Conservation (phyloP, 2,113 vertebrate genomes). For the Gila orcuttii region DNA sequence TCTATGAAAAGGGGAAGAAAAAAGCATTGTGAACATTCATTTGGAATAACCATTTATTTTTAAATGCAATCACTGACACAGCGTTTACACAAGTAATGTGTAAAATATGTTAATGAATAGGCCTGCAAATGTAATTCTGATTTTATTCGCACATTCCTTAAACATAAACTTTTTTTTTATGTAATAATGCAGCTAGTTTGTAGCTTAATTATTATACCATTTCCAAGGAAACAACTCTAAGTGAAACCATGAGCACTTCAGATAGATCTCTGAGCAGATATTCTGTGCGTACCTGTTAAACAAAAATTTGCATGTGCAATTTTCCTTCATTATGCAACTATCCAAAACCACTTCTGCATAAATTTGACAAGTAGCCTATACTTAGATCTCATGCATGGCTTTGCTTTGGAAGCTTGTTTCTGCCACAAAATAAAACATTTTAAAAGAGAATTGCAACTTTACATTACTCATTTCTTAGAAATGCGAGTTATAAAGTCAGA, state of each 20-base stretch:
- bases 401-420: too few species aligned
- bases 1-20: background rate
- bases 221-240: background rate
- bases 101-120: constrained; percentile 7
- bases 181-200: background rate
- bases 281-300: background rate
- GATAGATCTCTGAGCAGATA: background rate
- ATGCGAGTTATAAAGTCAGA: too few species aligned
- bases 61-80: background rate
- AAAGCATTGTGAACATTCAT: background rate
- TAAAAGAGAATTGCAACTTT: too few species aligned
- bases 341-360: background rate
- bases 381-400: too few species aligned
- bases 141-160: background rate
- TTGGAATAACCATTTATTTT: background rate
- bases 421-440: too few species aligned
- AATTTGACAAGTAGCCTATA: background rate
- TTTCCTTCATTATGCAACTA: background rate
- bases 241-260: background rate
- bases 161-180: background rate
- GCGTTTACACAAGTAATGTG: background rate
- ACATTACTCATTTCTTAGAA: too few species aligned
- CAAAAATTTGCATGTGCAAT: background rate
- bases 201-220: background rate
- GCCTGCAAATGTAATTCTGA: background rate